phyloP scores from a whole-genome alignment of 2,113 vertebrate genomes.

The Callocephalon fimbriatum region DNA sequence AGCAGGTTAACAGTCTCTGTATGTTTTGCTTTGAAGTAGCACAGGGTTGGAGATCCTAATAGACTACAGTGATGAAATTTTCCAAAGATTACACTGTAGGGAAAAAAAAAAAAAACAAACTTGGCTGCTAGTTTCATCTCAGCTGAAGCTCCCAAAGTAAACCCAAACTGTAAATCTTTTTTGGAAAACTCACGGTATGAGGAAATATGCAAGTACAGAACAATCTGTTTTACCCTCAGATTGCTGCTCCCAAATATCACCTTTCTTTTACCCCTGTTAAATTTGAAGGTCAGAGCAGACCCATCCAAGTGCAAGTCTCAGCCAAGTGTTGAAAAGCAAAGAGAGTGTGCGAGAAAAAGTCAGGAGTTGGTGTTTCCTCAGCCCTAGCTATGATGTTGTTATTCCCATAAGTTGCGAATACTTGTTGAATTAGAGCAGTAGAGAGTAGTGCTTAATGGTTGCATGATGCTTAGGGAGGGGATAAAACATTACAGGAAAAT shows the following conservation, averaged over 20 bases:
- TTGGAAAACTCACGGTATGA: neutral
- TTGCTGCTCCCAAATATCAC: neutral
- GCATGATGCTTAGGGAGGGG: neutral
- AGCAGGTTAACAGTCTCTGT: neutral
- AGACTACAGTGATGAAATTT: constrained; percentile 30
- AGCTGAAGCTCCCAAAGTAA: constrained; percentile 48
- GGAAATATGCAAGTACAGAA: constrained; percentile 20
- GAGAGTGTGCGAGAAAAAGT: neutral
- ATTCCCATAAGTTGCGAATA: neutral
- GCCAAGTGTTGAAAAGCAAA: neutral
- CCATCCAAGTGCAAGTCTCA: neutral
- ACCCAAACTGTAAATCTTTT: constrained; percentile 43
- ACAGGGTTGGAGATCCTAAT: neutral
- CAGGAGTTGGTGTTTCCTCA: neutral
- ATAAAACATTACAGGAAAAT: neutral
- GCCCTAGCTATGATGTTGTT: neutral
- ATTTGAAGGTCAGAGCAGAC: neutral
- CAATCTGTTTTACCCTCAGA: neutral
- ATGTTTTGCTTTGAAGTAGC: constrained; percentile 41
- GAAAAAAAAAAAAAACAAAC: neutral
- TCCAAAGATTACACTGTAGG: constrained; percentile 26
- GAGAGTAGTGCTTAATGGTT: neutral
- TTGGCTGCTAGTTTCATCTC: constrained; percentile 21
- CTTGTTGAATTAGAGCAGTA: neutral
- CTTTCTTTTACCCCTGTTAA: constrained; percentile 5